These are phyloP conservation scores for Cathartes aura DNA, from an alignment of 2,113 vertebrate genomes.

Conservation along the genomic window DNA sequence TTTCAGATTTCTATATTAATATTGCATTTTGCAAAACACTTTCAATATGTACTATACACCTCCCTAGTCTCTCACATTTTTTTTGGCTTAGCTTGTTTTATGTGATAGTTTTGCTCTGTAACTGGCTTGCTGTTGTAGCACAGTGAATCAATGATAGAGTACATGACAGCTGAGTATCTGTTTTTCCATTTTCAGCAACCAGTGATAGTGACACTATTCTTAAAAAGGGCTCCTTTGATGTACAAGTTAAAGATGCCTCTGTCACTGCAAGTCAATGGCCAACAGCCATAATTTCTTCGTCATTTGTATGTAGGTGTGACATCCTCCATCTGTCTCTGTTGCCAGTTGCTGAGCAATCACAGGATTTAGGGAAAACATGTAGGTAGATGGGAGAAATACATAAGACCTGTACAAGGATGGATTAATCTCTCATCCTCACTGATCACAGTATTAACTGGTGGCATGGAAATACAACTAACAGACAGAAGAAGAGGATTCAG, in stretches of 20 bases:
- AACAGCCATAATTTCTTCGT: conserved; percentile 4
- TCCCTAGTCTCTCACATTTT: background rate
- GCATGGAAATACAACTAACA: background rate
- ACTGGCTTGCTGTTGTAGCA: background rate
- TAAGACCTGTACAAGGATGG: background rate
- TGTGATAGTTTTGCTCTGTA: background rate
- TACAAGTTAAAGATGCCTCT: background rate
- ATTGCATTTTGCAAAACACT: background rate
- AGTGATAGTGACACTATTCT: background rate
- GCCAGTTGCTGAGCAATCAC: background rate
- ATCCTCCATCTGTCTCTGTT: conserved; percentile 38
- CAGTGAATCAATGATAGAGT: background rate
- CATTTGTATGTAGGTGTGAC: conserved; percentile 15
- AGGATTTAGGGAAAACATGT: background rate
- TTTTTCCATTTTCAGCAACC: background rate
- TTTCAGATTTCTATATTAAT: background rate
- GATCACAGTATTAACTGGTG: background rate
- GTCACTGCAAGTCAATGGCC: background rate
- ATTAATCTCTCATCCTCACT: background rate
- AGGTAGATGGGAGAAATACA: background rate
- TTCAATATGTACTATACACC: background rate
- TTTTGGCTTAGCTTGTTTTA: background rate
- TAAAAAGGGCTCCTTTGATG: background rate
- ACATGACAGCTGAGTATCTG: background rate
- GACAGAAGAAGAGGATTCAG: background rate